Percentiles rank a stretch among this genome's conserved stretches.
phyloP scores from a whole-genome alignment of 2,797 vertebrate species.

The Pangasius macronema region DNA sequence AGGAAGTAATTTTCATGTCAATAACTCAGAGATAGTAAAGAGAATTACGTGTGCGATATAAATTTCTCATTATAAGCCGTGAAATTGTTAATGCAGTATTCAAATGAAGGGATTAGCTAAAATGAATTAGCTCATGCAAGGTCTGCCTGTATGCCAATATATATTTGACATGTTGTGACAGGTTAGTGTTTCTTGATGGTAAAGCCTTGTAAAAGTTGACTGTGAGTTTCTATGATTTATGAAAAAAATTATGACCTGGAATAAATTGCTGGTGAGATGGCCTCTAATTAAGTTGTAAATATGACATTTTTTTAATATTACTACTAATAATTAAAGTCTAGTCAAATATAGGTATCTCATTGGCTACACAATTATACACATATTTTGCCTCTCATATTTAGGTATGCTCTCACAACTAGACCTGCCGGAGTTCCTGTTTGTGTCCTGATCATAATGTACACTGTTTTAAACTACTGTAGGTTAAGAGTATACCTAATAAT shows the following conservation, averaged over 20 bases:
- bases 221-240: not conserved
- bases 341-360: not conserved
- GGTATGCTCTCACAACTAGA: not conserved
- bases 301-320: not conserved
- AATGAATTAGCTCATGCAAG: conserved; percentile 21
- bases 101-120: conserved; percentile 46
- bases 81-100: conserved; percentile 39
- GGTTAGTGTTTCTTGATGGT: conserved; percentile 2
- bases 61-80: conserved; percentile 40
- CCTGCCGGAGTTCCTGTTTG: not conserved
- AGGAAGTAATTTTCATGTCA: conserved; percentile 40
- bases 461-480: not conserved
- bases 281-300: not conserved
- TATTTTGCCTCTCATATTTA: not conserved
- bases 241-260: conserved; percentile 9
- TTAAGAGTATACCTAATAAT: not conserved
- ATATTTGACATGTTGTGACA: conserved; percentile 34
- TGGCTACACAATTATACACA: not conserved
- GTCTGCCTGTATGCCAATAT: conserved; percentile 23
- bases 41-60: conserved; percentile 26
- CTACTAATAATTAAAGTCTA: conserved; percentile 26
- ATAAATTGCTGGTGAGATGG: conserved; percentile 5
- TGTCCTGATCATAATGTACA: not conserved
- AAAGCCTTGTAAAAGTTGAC: conserved; percentile 27
- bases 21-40: conserved; percentile 43